Conservation (phyloP, 1,140 invertebrate genomes). For the Heliconius hermathena region DNA sequence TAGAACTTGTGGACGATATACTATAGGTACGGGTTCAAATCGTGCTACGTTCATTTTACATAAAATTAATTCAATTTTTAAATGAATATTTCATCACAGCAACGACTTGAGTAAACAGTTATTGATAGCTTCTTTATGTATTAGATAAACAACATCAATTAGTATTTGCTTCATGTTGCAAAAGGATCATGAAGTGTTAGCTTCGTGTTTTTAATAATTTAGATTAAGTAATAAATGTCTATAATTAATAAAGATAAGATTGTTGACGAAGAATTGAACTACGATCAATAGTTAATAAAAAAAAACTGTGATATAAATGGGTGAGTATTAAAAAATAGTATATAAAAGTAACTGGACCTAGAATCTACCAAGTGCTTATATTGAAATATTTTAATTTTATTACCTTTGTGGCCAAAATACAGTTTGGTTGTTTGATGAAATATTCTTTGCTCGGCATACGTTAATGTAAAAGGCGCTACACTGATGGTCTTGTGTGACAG, state of each 20-base stretch:
- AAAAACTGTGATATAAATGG: background rate
- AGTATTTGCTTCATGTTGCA: background rate
- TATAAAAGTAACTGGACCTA: background rate
- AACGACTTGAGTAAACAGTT: too few species aligned
- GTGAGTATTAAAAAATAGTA: background rate
- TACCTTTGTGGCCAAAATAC: background rate
- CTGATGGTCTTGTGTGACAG: background rate
- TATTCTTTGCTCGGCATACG: background rate
- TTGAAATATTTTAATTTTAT: background rate
- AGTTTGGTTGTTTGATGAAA: background rate
- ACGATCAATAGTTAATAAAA: background rate
- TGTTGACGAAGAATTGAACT: background rate
- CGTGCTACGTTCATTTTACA: too few species aligned
- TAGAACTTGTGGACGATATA: too few species aligned
- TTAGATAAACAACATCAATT: background rate
- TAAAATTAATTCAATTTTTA: background rate
- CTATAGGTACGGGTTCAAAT: background rate
- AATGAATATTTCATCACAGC: background rate
- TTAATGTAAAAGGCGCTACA: constrained; percentile 11
- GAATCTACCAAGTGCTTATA: background rate
- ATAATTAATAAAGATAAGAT: background rate
- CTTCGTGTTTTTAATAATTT: background rate
- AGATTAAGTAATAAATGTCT: background rate
- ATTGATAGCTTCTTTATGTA: too few species aligned
- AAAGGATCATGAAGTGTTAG: background rate